Percentiles rank a stretch among this genome's conserved stretches.
Conservation (phyloP, 2,113 vertebrate genomes). For the Myiopsitta monachus region DNA sequence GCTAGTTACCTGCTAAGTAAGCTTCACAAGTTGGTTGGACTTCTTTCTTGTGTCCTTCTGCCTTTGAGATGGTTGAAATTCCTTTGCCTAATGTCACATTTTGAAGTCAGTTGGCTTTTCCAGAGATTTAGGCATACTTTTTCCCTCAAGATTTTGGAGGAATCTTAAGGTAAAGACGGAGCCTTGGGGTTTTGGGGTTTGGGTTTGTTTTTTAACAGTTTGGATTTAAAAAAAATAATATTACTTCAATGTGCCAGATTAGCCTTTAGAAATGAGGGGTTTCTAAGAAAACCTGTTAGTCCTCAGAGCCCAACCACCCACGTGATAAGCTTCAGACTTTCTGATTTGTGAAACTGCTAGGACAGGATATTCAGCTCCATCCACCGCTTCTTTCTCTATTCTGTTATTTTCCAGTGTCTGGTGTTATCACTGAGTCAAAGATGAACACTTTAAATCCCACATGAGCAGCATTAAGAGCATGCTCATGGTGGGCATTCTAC, state of each 20-base stretch:
- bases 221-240: background rate
- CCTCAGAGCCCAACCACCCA: background rate
- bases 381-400: background rate
- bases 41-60: background rate
- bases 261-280: background rate
- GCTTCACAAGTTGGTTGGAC: background rate
- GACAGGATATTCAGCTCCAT: background rate
- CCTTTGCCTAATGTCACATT: background rate
- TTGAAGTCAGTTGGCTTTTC: background rate
- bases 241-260: background rate
- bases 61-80: background rate
- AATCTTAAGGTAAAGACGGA: background rate
- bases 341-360: background rate
- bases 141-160: background rate
- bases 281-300: background rate
- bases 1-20: background rate
- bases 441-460: background rate
- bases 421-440: background rate
- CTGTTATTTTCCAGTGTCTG: background rate
- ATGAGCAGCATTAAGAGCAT: background rate
- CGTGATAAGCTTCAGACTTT: background rate
- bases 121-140: background rate
- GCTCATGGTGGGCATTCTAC: background rate
- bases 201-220: background rate
- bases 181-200: background rate